These are phyloP conservation scores for Heterodera carotae DNA, from an alignment of 1,140 invertebrate genomes.

Conservation along the genomic window DNA sequence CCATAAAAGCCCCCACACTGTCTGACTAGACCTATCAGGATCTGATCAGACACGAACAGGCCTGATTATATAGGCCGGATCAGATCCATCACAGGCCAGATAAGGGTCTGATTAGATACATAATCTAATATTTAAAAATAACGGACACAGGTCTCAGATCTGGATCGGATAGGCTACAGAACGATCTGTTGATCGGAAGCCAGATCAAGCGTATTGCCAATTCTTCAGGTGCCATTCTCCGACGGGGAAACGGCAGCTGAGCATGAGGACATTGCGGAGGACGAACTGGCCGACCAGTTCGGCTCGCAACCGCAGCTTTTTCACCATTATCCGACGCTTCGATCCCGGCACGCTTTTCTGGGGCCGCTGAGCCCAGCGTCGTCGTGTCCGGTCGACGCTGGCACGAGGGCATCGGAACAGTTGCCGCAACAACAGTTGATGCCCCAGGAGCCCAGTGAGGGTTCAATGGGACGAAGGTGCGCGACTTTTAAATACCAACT, in stretches of 20 bases:
- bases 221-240: neutral
- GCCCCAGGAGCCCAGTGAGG: conserved; percentile 2
- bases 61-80: too few relatives aligned
- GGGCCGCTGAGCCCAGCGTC: neutral
- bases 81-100: too few relatives aligned
- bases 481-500: too few relatives aligned
- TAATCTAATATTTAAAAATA: too few relatives aligned
- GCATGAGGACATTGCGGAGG: neutral
- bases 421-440: conserved; percentile 1
- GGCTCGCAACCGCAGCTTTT: neutral
- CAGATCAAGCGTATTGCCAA: neutral
- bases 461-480: conserved; percentile 24
- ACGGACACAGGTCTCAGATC: too few relatives aligned
- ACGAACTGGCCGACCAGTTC: conserved; percentile 13
- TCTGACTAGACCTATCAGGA: too few relatives aligned
- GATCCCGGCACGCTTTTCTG: neutral
- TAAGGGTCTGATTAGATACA: too few relatives aligned
- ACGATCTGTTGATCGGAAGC: too few relatives aligned
- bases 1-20: too few relatives aligned
- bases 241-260: neutral
- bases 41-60: too few relatives aligned
- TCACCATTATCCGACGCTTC: neutral
- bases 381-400: neutral
- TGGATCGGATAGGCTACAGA: too few relatives aligned
- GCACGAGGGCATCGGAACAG: conserved; percentile 1